Evolutionary conservation across 2,797 vertebrate genomes (phyloP), one percentile per base, ranked within the genome.

Genomic region (Pipistrellus nathusii): DNA sequence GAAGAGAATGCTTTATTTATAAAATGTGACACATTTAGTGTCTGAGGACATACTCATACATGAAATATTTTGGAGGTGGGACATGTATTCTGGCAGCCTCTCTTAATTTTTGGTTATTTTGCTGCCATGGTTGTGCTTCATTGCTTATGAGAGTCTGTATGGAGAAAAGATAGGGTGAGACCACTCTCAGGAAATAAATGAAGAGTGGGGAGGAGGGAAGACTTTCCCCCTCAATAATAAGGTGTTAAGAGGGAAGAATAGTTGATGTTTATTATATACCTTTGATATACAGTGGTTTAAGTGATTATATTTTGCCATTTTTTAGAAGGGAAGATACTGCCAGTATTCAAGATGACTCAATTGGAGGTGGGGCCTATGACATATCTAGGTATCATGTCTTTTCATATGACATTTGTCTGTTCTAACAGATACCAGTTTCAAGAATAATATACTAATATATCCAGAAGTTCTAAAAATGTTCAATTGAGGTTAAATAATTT

Each of bases 271-370:
- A 80, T 44, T 64, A 69, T 32, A 2, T 64, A 27, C 85, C 7
- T 68, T 35, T 93, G 51, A 23, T 71, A 73, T 64, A 76, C 25
- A 91, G 0, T 91, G 23, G 11, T 30, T 94, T 84, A 84, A 21
- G 20, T 10, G 17, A 27, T 73, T 85, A 64, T 71, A 38, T 64
- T 11, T 51, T 72, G 21, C 25, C 20, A 27, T 89, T 62, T 86
- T 76, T 55, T 30, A 83, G 57, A 82, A n/a, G 64, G 55, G 55
- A 93, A 78, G 78, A 53, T 69, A n/a, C 15, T 76, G n/a, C 78
- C 92, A 95, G 35, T 90, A 95, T 87, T 95, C 55, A 55, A 35
- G 35, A 21, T 57, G 83, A 55, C 59, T 77, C 55, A 48, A 8
- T 88, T 62, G 55, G 46, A 93, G 30, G 15, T 91, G 44, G n/a